phyloP scores from a whole-genome alignment of 2,797 vertebrate species.

The Paguma larvata region DNA sequence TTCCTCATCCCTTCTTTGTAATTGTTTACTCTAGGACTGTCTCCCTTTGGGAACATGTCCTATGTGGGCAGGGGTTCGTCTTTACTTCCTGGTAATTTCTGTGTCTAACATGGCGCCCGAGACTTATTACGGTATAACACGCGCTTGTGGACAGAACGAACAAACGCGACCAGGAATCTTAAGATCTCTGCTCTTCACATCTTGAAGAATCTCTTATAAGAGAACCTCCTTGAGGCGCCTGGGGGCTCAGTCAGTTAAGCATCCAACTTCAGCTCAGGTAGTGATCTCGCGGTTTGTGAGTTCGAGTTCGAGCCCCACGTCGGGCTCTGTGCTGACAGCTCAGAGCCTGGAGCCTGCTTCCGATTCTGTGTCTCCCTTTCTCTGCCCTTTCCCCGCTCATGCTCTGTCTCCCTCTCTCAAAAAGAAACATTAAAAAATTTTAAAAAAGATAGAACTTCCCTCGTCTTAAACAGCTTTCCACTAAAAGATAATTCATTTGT shows the following conservation, averaged over 20 bases:
- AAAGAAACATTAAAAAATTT: too few relatives aligned
- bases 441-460: not conserved
- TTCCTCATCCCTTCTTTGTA: accelerated
- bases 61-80: not conserved
- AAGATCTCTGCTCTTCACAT: not conserved
- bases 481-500: constrained; percentile 45
- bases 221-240: not conserved
- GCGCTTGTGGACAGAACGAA: not conserved
- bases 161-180: not conserved
- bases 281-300: too few relatives aligned
- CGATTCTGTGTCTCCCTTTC: too few relatives aligned
- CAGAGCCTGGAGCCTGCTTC: too few relatives aligned
- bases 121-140: not conserved
- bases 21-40: too few relatives aligned
- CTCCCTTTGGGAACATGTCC: not conserved
- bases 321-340: too few relatives aligned
- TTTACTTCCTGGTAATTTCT: not conserved
- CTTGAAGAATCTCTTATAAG: constrained; percentile 31
- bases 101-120: not conserved
- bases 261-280: too few relatives aligned
- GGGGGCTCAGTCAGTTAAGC: too few relatives aligned
- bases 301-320: too few relatives aligned
- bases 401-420: too few relatives aligned
- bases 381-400: too few relatives aligned
- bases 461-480: constrained; percentile 16